These are phyloP conservation scores for Trigoniulus corallinus DNA, from an alignment of 1,140 invertebrate species.

Conservation along the genomic window DNA sequence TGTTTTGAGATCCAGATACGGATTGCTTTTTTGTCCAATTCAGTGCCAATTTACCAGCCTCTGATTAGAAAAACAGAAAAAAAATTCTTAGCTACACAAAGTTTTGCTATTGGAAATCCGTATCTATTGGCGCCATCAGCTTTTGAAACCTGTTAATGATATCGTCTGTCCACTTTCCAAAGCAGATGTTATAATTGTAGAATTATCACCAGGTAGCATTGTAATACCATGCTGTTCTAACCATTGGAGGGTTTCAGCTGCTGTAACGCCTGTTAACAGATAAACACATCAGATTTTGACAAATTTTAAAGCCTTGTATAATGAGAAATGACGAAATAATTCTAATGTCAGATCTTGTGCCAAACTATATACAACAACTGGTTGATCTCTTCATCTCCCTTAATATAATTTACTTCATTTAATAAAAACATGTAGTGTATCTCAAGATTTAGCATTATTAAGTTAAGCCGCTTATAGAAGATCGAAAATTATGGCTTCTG, in stretches of 20 bases:
- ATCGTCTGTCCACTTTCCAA: conserved; percentile 62
- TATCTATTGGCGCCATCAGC: conserved; percentile 10
- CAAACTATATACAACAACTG: too few species aligned
- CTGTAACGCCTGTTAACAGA: conserved; percentile 17
- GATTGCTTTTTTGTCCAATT: conserved; percentile 33
- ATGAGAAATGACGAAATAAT: too few species aligned
- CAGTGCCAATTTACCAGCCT: conserved; percentile 56
- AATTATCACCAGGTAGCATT: conserved; percentile 53
- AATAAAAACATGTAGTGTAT: neutral
- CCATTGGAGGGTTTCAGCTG: conserved; percentile 37
- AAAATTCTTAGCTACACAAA: neutral
- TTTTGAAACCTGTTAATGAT: conserved; percentile 57
- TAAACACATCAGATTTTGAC: too few species aligned
- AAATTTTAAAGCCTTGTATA: too few species aligned
- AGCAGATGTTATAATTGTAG: conserved; percentile 52
- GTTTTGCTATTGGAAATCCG: neutral
- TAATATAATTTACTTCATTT: too few species aligned
- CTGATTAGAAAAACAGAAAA: conserved; percentile 15
- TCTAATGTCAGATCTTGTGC: too few species aligned
- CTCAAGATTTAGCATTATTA: too few species aligned
- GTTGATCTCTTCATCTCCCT: too few species aligned
- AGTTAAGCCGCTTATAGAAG: too few species aligned
- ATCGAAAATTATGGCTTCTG: too few species aligned
- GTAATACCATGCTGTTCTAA: conserved; percentile 62
- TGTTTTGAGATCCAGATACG: neutral